These are phyloP conservation scores for Dufourea novaeangliae DNA, from an alignment of 1,140 invertebrate species.

Conservation along the genomic window DNA sequence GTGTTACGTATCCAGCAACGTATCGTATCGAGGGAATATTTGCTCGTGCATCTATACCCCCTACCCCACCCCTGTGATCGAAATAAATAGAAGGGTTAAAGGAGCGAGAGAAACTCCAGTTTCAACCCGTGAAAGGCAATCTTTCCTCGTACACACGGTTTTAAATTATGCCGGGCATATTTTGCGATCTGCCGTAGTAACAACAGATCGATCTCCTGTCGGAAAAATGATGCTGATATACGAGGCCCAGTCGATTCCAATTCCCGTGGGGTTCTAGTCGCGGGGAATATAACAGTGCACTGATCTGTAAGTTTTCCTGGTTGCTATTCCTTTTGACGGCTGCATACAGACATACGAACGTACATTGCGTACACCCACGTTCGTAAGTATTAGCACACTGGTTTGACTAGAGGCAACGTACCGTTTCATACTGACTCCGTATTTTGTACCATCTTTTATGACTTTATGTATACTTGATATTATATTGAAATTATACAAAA, in stretches of 20 bases:
- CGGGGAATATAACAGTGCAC: conserved; percentile 50
- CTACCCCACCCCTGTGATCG: background rate
- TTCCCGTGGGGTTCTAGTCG: conserved; percentile 33
- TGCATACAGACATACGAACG: conserved; percentile 9
- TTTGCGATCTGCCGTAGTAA: conserved; percentile 54
- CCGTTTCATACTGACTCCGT: too few relatives aligned
- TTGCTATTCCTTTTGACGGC: conserved; percentile 8
- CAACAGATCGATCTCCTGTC: conserved; percentile 64
- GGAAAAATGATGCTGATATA: conserved; percentile 67
- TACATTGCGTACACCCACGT: conserved; percentile 1
- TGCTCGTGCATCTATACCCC: background rate
- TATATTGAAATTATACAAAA: too few relatives aligned
- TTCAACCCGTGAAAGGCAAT: conserved; percentile 43
- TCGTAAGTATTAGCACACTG: too few relatives aligned
- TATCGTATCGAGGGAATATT: background rate
- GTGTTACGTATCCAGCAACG: background rate
- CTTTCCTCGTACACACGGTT: conserved; percentile 20
- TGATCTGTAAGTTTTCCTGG: conserved; percentile 51
- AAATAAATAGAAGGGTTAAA: conserved; percentile 24
- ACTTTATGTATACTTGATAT: too few relatives aligned
- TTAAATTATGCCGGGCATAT: conserved; percentile 64
- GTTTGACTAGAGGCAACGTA: too few relatives aligned
- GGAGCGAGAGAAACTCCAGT: conserved; percentile 17
- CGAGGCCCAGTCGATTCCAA: conserved; percentile 60
- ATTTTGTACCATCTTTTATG: too few relatives aligned